Evolutionary conservation across 2,888 invertebrate genomes (phyloP).

Genomic region (Bombylius discolor): DNA sequence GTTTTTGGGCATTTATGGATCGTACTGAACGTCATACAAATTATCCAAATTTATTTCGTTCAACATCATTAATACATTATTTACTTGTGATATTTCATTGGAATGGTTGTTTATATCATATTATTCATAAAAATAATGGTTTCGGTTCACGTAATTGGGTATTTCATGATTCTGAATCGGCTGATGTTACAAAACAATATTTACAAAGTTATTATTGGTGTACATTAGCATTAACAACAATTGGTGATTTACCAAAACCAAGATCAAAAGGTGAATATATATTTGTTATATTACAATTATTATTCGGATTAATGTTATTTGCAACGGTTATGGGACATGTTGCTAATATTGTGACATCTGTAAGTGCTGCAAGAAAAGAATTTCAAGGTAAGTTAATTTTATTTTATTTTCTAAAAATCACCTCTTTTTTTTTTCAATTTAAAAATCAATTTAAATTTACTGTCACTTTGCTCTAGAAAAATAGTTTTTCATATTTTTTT

Average conservation of each 20-base stretch:
- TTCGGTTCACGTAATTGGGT: constrained; percentile 91
- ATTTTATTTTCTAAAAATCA: not conserved
- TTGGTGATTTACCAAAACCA: constrained; percentile 84
- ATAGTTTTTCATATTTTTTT: not conserved
- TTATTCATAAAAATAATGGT: constrained; percentile 89
- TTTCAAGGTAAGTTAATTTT: constrained; percentile 69
- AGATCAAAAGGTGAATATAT: constrained; percentile 89
- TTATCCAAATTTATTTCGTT: constrained; percentile 93
- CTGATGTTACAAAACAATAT: constrained; percentile 87
- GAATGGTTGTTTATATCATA: constrained; percentile 98
- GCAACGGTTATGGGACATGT: constrained; percentile 95
- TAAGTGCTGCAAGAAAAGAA: constrained; percentile 92
- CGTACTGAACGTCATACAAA: constrained; percentile 96
- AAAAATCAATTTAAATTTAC: too few species aligned
- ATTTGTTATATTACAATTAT: constrained; percentile 86
- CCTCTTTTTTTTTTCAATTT: not conserved
- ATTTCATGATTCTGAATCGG: constrained; percentile 71
- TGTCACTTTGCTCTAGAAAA: too few species aligned
- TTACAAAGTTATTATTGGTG: constrained; percentile 98
- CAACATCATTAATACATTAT: constrained; percentile 87
- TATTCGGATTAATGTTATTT: constrained; percentile 88
- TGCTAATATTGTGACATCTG: constrained; percentile 95
- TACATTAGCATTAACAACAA: constrained; percentile 88
- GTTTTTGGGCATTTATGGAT: constrained; percentile 98
- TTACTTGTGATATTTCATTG: constrained; percentile 97